These are phyloP conservation scores for Laodelphax striatellus DNA, from an alignment of 1,140 invertebrate genomes.

Conservation along the genomic window DNA sequence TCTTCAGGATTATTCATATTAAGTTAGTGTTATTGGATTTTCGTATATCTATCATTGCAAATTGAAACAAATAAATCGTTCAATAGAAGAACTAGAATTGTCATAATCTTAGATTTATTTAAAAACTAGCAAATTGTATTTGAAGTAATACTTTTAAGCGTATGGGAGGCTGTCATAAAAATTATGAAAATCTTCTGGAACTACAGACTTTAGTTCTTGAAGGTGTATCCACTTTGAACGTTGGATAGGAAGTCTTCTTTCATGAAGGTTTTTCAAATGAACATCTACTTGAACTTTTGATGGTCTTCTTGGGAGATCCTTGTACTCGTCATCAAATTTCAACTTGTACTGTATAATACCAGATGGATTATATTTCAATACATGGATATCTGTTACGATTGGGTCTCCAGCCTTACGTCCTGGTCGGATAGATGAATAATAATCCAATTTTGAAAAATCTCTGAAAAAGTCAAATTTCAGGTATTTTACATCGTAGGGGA, in stretches of 20 bases:
- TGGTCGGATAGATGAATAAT: slow-evolving; percentile 9
- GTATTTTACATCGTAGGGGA: slow-evolving; percentile 8
- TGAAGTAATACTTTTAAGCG: background rate
- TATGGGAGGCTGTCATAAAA: slow-evolving; percentile 16
- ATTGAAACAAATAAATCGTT: no score
- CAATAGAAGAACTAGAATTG: no score
- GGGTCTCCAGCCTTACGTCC: slow-evolving; percentile 13
- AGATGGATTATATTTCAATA: slow-evolving; percentile 15
- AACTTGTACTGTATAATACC: slow-evolving; percentile 21
- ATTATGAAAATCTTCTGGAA: slow-evolving; percentile 8
- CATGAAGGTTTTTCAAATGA: background rate
- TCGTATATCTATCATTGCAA: no score
- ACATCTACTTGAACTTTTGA: background rate
- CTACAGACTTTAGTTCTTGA: slow-evolving; percentile 10
- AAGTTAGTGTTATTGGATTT: no score
- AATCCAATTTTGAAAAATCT: slow-evolving; percentile 10
- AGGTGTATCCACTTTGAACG: slow-evolving; percentile 10
- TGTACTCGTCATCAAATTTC: slow-evolving; percentile 11
- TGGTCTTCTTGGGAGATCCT: slow-evolving; percentile 3
- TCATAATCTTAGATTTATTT: no score
- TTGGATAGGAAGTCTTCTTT: slow-evolving; percentile 2
- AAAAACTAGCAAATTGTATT: no score
- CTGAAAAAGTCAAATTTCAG: slow-evolving; percentile 6
- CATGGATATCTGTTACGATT: slow-evolving; percentile 10
- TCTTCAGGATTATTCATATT: background rate